Conservation (phyloP, 2,888 invertebrate genomes). For the Perizoma affinitatum region DNA sequence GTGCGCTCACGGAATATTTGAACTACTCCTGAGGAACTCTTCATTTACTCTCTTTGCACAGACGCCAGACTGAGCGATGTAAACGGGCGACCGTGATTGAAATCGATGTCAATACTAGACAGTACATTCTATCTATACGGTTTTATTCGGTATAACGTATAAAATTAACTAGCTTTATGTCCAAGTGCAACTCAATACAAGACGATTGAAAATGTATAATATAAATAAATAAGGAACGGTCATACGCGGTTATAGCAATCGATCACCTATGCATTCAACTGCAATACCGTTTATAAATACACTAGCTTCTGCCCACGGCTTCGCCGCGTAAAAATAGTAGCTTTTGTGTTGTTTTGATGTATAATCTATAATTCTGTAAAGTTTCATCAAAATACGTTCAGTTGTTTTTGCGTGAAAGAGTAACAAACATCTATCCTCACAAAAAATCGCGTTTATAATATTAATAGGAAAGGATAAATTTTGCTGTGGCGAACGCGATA, state of each 20-base stretch:
- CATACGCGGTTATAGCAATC: constrained; percentile 19
- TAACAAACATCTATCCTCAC: no score
- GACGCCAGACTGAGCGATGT: constrained; percentile 51
- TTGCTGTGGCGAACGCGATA: constrained; percentile 19
- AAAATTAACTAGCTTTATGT: constrained; percentile 8
- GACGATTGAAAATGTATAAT: constrained; percentile 13
- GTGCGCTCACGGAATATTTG: constrained; percentile 69
- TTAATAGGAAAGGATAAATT: constrained; percentile 27
- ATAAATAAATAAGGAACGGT: constrained; percentile 19
- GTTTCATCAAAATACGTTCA: no score
- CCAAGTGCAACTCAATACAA: constrained; percentile 12
- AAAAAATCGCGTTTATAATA: no score
- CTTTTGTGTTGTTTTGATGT: no score
- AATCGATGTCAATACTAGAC: constrained; percentile 50
- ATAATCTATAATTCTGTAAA: no score
- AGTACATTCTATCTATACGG: constrained; percentile 10
- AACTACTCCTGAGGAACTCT: constrained; percentile 72
- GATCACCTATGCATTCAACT: constrained; percentile 27
- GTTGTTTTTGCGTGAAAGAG: no score
- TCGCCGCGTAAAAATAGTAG: no score
- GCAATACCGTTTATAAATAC: constrained; percentile 15
- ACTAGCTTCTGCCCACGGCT: no score
- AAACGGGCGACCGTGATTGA: constrained; percentile 59
- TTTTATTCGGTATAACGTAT: no score
- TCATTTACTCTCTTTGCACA: constrained; percentile 69